Percentiles rank a stretch among this genome's conserved stretches.
Conservation (phyloP, 2,113 vertebrate species). For the Ammodytes dubius region DNA sequence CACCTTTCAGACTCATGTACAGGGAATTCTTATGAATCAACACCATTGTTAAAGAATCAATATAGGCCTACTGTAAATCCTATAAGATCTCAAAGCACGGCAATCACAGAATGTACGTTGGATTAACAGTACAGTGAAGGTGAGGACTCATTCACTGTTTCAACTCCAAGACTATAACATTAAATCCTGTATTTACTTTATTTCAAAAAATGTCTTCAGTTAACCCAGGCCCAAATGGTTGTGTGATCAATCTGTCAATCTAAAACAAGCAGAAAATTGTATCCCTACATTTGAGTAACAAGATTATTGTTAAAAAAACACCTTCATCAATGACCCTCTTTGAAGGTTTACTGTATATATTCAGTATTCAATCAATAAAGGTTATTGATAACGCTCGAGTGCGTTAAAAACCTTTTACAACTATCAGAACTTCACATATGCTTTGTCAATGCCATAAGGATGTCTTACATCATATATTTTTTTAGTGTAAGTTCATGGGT, state of each 20-base stretch:
- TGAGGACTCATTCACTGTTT: not conserved
- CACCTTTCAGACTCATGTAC: not conserved
- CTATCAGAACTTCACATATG: not conserved
- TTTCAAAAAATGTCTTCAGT: too few species aligned
- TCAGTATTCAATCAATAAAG: not conserved
- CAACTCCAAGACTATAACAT: too few species aligned
- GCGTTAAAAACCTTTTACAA: not conserved
- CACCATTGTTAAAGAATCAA: not conserved
- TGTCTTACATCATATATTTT: too few species aligned
- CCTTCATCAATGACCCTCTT: too few species aligned
- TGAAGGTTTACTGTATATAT: too few species aligned
- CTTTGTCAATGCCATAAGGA: not conserved
- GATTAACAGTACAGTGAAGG: not conserved
- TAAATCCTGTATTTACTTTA: too few species aligned
- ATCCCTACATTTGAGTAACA: not conserved
- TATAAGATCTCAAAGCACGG: not conserved
- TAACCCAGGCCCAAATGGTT: not conserved
- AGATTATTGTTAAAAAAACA: not conserved
- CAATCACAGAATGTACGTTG: not conserved
- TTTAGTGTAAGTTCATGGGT: too few species aligned
- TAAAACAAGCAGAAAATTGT: too few species aligned
- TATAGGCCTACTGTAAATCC: slow-evolving; percentile 23
- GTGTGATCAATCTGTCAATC: too few species aligned
- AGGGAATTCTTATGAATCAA: not conserved
- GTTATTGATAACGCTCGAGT: not conserved